Conservation (phyloP, 2,888 invertebrate species). For the Anoplius nigerrimus region DNA sequence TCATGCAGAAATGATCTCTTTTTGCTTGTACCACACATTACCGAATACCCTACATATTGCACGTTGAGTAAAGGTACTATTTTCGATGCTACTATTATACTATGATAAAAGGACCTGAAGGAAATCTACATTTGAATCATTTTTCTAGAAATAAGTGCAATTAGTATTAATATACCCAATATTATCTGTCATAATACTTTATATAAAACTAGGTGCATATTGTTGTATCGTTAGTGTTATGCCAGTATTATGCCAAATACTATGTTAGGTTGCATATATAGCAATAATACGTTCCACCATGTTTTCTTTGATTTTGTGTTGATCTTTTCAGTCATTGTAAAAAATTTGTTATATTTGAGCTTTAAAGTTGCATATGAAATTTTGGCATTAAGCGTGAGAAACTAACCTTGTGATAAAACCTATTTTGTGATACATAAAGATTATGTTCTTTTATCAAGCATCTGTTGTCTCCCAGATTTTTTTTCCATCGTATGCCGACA, state of each 20-base stretch:
- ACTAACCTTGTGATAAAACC: conserved; percentile 35
- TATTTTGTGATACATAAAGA: conserved; percentile 40
- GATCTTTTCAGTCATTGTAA: conserved; percentile 21
- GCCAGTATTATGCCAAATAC: conserved; percentile 44
- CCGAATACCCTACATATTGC: neutral
- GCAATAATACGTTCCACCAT: neutral
- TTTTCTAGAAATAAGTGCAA: conserved; percentile 27
- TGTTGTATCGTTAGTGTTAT: conserved; percentile 45
- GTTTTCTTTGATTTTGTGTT: conserved; percentile 22
- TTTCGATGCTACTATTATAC: neutral
- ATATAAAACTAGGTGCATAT: conserved; percentile 6
- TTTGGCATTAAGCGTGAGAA: conserved; percentile 8
- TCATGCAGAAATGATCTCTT: too few species aligned
- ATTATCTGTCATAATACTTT: conserved; percentile 15
- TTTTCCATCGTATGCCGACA: neutral
- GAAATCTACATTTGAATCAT: neutral
- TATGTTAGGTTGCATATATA: conserved; percentile 15
- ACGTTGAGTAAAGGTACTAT: neutral
- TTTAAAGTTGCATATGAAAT: conserved; percentile 12
- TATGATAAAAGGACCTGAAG: neutral
- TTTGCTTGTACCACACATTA: neutral
- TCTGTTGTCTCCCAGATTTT: neutral
- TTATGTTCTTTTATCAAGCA: conserved; percentile 20
- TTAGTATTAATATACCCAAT: conserved; percentile 26
- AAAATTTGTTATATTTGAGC: conserved; percentile 20